phyloP scores from a whole-genome alignment of 2,797 vertebrate genomes.

The Sebastes taczanowskii region DNA sequence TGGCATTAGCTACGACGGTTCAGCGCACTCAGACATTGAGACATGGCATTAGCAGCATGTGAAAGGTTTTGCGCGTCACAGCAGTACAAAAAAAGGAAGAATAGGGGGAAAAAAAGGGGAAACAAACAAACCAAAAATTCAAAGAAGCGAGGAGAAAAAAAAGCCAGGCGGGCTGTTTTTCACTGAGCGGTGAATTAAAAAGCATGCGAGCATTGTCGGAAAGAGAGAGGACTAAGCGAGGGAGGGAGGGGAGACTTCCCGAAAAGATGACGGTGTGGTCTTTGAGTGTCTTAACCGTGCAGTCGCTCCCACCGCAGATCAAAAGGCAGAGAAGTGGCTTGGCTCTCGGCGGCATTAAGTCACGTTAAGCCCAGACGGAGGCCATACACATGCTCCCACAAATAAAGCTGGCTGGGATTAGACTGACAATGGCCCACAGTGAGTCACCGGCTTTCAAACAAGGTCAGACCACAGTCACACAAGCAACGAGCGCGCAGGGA shows the following conservation, averaged over 20 bases:
- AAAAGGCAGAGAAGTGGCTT: conserved; percentile 73
- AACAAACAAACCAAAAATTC: conserved; percentile 15
- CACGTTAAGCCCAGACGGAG: conserved; percentile 74
- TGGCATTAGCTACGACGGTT: conserved; percentile 40
- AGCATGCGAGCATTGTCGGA: not conserved
- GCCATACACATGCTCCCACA: conserved; percentile 70
- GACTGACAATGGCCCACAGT: conserved; percentile 67
- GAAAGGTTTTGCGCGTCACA: conserved; percentile 36
- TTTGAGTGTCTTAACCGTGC: conserved; percentile 58
- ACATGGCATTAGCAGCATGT: conserved; percentile 51
- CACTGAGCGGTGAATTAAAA: not conserved
- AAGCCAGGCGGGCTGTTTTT: conserved; percentile 8
- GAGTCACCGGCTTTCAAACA: conserved; percentile 63
- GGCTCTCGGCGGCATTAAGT: conserved; percentile 70
- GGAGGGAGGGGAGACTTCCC: conserved; percentile 35
- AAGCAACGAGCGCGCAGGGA: conserved; percentile 11
- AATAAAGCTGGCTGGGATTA: conserved; percentile 77
- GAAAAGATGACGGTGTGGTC: conserved; percentile 53
- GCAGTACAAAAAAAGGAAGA: not conserved
- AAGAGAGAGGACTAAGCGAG: conserved; percentile 9
- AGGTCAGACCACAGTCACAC: conserved; percentile 53
- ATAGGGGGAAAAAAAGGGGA: not conserved
- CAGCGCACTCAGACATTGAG: conserved; percentile 51
- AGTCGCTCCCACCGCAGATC: conserved; percentile 67
- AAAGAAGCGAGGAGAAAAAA: not conserved